phyloP scores from a whole-genome alignment of 2,888 invertebrate species.

The Hermodice carunculata region DNA sequence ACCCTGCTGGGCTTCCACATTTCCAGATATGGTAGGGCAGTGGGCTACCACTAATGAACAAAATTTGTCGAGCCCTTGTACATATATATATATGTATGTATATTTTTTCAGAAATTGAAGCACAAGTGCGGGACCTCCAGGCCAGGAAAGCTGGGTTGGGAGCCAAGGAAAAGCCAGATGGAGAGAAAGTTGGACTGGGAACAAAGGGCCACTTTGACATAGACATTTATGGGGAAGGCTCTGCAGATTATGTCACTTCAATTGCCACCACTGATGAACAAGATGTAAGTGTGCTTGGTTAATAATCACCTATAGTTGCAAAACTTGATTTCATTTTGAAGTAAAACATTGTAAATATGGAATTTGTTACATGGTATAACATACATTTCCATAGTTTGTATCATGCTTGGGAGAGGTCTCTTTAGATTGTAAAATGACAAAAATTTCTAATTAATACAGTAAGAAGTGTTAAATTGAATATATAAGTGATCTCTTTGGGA shows the following conservation, averaged over 20 bases:
- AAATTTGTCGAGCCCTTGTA: too few relatives aligned
- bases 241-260: slow-evolving; percentile 95
- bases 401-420: background rate
- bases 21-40: too few relatives aligned
- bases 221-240: slow-evolving; percentile 92
- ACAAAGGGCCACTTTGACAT: slow-evolving; percentile 90
- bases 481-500: too few relatives aligned
- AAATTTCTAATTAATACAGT: too few relatives aligned
- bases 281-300: too few relatives aligned
- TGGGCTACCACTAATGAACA: background rate
- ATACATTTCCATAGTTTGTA: background rate
- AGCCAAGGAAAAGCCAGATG: slow-evolving; percentile 61
- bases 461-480: too few relatives aligned
- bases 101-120: slow-evolving; percentile 87
- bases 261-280: slow-evolving; percentile 97
- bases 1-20: too few relatives aligned
- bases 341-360: too few relatives aligned
- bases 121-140: slow-evolving; percentile 92
- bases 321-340: too few relatives aligned
- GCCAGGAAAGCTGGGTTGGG: slow-evolving; percentile 80
- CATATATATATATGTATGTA: background rate
- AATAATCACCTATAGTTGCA: slow-evolving; percentile 35
- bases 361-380: slow-evolving; percentile 1
- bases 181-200: slow-evolving; percentile 80
- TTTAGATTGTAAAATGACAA: background rate